Percentiles rank a stretch among this genome's conserved stretches.
Conservation (phyloP, 2,888 invertebrate genomes). For the Alloscopus bannaensis region DNA sequence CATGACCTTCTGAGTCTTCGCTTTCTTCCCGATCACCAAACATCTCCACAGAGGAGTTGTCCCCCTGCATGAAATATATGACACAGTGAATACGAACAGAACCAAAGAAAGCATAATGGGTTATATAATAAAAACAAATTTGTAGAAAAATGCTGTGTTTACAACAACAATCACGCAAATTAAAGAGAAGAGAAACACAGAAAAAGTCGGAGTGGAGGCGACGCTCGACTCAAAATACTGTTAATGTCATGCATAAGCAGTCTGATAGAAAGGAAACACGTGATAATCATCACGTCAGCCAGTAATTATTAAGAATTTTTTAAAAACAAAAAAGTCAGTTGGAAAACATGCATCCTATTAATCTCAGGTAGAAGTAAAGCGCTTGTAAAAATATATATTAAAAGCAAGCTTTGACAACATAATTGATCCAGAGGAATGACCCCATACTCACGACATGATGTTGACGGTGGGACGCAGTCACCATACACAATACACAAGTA, state of each 20-base stretch:
- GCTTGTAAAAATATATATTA: too few relatives aligned
- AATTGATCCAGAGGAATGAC: too few relatives aligned
- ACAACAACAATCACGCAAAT: background rate
- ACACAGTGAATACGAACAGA: constrained; percentile 37
- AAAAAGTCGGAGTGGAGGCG: too few relatives aligned
- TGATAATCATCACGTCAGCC: too few relatives aligned
- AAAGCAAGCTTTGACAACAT: too few relatives aligned
- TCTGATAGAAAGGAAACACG: background rate
- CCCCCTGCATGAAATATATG: constrained; percentile 46
- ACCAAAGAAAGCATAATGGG: constrained; percentile 12
- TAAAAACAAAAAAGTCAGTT: too few relatives aligned
- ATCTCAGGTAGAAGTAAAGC: too few relatives aligned
- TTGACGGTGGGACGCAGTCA: too few relatives aligned
- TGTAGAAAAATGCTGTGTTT: background rate
- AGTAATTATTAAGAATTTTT: too few relatives aligned
- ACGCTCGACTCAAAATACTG: background rate
- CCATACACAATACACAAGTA: too few relatives aligned
- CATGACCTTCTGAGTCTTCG: constrained; percentile 38
- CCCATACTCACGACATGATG: too few relatives aligned
- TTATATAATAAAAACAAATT: constrained; percentile 10
- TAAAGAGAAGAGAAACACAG: background rate
- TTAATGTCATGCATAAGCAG: background rate
- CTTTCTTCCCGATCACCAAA: constrained; percentile 47
- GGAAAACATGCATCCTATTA: too few relatives aligned
- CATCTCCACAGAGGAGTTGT: constrained; percentile 48